phyloP scores from a whole-genome alignment of 2,113 vertebrate genomes.

The Thomomys bottae region DNA sequence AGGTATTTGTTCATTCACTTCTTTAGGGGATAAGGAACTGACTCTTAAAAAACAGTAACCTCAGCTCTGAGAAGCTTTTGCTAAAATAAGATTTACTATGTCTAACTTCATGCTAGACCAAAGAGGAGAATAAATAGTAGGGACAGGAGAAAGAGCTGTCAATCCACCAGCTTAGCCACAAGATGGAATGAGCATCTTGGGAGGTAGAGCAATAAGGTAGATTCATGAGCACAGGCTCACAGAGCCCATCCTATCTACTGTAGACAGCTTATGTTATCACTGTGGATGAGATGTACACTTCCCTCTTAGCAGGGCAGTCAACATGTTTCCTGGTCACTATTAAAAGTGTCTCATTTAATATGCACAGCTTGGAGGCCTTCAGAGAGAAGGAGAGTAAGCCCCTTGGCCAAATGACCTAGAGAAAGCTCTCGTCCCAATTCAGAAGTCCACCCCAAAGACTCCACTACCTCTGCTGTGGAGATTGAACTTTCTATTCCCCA shows the following conservation, averaged over 20 bases:
- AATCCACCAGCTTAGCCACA: neutral
- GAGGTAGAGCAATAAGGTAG: neutral
- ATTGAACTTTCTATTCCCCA: neutral
- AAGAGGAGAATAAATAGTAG: neutral
- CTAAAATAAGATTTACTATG: neutral
- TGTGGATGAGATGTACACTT: neutral
- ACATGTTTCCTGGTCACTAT: neutral
- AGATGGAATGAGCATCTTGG: fast-evolving
- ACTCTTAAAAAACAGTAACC: neutral
- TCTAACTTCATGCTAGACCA: neutral
- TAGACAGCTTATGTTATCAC: neutral
- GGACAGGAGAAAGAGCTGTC: neutral
- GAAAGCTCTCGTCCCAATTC: neutral
- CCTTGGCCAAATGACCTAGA: neutral
- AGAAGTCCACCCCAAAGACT: neutral
- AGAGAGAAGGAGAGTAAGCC: neutral
- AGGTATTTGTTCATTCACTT: neutral
- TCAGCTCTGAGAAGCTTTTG: neutral
- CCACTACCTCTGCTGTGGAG: neutral
- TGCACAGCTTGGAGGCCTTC: neutral
- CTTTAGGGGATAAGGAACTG: neutral
- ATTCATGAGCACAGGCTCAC: neutral
- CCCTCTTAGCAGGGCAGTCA: neutral
- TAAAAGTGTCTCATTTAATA: neutral
- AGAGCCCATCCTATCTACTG: neutral